phyloP scores from a whole-genome alignment of 2,888 invertebrate genomes.

The Oasisia sp. region DNA sequence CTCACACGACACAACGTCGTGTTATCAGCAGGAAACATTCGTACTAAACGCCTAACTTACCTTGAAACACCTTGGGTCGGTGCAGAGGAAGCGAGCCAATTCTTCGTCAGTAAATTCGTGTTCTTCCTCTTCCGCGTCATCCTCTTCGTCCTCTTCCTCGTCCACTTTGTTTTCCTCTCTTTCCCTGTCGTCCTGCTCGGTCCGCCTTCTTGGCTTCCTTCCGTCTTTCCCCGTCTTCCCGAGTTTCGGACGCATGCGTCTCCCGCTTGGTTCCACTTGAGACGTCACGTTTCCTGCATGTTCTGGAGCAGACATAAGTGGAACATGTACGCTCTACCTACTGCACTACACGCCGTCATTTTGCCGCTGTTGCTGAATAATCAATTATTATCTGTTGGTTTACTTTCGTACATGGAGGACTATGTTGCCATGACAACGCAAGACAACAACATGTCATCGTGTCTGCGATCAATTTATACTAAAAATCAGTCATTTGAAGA shows the following conservation, averaged over 20 bases:
- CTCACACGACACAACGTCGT: not conserved
- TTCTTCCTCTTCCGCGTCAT: not conserved
- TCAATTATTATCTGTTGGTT: not conserved
- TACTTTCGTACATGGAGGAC: not conserved
- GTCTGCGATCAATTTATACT: too few species aligned
- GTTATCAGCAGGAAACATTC: not conserved
- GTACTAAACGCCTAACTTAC: constrained; percentile 23
- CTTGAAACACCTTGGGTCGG: constrained; percentile 25
- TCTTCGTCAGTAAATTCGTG: not conserved
- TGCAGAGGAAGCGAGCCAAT: constrained; percentile 23
- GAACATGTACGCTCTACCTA: not conserved
- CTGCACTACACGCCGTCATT: not conserved
- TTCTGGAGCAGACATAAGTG: not conserved
- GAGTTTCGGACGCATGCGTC: not conserved
- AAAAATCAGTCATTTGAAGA: too few species aligned
- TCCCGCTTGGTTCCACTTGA: not conserved
- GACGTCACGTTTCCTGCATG: not conserved
- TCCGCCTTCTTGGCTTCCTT: not conserved
- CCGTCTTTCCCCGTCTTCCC: not conserved
- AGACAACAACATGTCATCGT: too few species aligned
- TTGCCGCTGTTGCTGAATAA: not conserved
- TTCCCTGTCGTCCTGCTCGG: not conserved
- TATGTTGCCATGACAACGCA: not conserved
- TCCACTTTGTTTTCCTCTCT: not conserved
- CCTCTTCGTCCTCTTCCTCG: not conserved